Base-by-base conservation (phyloP, 2,888 invertebrate species). In the Gasteruption jaculator region DNA sequence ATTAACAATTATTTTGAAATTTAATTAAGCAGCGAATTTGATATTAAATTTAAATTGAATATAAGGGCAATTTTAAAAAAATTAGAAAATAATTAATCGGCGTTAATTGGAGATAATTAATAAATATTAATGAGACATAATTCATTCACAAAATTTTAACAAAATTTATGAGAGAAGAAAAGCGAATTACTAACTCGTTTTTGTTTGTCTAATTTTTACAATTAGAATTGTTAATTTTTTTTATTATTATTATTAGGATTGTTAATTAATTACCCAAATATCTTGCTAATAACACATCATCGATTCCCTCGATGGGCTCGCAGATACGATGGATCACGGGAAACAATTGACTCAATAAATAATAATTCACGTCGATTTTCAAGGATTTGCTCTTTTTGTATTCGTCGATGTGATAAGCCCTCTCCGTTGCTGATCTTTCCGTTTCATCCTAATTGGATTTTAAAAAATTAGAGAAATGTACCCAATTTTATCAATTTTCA, bases 241-340 rank as follows among this genome's bases (percentile, higher is more conserved):
- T 24, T 33, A 21, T 16, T 29, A 33, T 27, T 18, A 16, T 16
- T n/a, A 24, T 15, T 33, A 21, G 16, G 25, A 33, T 27, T 18
- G 14, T 16, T n/a, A 24, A n/a, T 38, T 5, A 49, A 41, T 82
- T 68, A 56, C 95, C 96, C 42, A 99, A 77, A 65, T 87, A 86
- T 60, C 89, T 84, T 0, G 97, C 97, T 46, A 99, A 83, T 48
- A 88, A 79, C 36, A 86, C 87, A 3, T 89, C 82, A 73, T 96
- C 95, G 50, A 91, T 88, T 8, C 92, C 94, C 51, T 94, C 92
- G 30, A 99, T 88, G 1, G 96, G 96, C 51, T 94, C 94, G 65
- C 93, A 92, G 63, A 99, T 83, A 52, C 99, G 81, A 19, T 91
- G 84, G 46, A 97, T 86, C 0, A 99, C 95, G 0, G 99, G 99